A percentile compares a stretch with the other conserved stretches of the same genome.
phyloP scores from a whole-genome alignment of 2,113 vertebrate genomes.

The Alexandromys fortis region DNA sequence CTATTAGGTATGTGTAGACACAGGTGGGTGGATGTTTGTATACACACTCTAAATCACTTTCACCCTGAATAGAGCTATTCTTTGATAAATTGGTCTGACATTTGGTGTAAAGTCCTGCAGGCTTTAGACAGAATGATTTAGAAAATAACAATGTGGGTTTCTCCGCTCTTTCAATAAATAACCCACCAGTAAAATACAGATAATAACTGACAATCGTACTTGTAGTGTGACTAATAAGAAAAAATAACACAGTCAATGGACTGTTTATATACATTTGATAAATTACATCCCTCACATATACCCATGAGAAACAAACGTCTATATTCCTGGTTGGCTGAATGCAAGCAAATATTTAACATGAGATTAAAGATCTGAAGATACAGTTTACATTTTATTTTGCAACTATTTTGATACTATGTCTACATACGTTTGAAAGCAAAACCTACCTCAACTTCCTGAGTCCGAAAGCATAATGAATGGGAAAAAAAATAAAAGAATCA shows the following conservation, averaged over 20 bases:
- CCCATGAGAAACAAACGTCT: slow-evolving; percentile 65
- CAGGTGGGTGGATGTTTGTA: slow-evolving; percentile 52
- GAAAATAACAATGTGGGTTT: slow-evolving; percentile 75
- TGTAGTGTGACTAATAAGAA: slow-evolving; percentile 80
- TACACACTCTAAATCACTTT: slow-evolving; percentile 66
- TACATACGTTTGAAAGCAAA: slow-evolving; percentile 83
- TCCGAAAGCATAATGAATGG: slow-evolving; percentile 87
- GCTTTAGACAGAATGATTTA: slow-evolving; percentile 76
- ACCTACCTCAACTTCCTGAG: slow-evolving; percentile 91
- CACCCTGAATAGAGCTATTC: slow-evolving; percentile 58
- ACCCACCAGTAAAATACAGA: slow-evolving; percentile 77
- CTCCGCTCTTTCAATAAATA: slow-evolving; percentile 78
- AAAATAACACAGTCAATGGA: slow-evolving; percentile 78
- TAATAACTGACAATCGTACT: slow-evolving; percentile 79
- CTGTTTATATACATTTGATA: slow-evolving; percentile 77
- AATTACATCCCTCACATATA: slow-evolving; percentile 70
- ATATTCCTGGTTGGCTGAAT: slow-evolving; percentile 63
- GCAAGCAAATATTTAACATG: slow-evolving; percentile 73
- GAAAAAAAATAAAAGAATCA: slow-evolving; percentile 84
- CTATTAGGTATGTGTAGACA: not conserved
- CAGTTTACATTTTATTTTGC: slow-evolving; percentile 63
- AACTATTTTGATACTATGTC: slow-evolving; percentile 69
- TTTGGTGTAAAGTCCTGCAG: slow-evolving; percentile 77
- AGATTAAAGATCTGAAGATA: slow-evolving; percentile 60
- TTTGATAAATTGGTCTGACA: slow-evolving; percentile 80